Evolutionary conservation across 1,140 invertebrate species (phyloP).

Genomic region (Amphibalanus amphitrite): DNA sequence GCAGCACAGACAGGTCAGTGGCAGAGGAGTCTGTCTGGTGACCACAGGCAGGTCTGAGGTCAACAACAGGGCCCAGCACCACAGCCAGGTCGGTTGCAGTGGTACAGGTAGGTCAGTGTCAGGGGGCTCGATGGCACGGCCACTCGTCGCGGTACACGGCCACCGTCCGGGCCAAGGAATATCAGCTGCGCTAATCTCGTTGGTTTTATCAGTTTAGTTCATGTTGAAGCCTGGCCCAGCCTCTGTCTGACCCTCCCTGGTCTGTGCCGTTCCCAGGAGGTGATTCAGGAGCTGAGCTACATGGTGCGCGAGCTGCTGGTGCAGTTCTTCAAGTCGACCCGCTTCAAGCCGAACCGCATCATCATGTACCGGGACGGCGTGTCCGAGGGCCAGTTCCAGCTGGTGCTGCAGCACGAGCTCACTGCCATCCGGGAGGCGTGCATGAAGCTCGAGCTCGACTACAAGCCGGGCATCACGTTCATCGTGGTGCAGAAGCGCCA

Average conservation of each 20-base stretch:
- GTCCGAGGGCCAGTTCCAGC: conserved; percentile 70
- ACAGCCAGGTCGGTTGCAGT: no score
- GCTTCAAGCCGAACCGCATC: conserved; percentile 89
- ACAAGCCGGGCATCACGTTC: conserved; percentile 98
- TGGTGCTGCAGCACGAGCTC: conserved; percentile 89
- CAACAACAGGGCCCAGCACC: no score
- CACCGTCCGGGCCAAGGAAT: no score
- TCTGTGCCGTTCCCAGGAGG: conserved; percentile 48
- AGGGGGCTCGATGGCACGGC: no score
- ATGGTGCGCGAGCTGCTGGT: conserved; percentile 92
- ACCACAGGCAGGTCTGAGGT: no score
- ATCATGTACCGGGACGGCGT: conserved; percentile 95
- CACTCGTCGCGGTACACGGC: no score
- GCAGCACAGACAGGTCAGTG: conserved; percentile 45
- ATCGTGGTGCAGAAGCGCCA: conserved; percentile 97
- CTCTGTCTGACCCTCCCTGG: background rate
- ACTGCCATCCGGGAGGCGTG: conserved; percentile 96
- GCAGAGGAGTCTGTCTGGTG: no score
- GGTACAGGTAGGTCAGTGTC: no score
- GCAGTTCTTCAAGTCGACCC: conserved; percentile 93
- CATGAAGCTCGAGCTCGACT: conserved; percentile 93
- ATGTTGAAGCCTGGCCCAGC: no score
- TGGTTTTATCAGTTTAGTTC: no score
- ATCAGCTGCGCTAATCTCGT: no score
- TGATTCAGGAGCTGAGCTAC: conserved; percentile 93